Base-by-base conservation (phyloP, 2,797 vertebrate species). In the Triplophysa bombifrons region DNA sequence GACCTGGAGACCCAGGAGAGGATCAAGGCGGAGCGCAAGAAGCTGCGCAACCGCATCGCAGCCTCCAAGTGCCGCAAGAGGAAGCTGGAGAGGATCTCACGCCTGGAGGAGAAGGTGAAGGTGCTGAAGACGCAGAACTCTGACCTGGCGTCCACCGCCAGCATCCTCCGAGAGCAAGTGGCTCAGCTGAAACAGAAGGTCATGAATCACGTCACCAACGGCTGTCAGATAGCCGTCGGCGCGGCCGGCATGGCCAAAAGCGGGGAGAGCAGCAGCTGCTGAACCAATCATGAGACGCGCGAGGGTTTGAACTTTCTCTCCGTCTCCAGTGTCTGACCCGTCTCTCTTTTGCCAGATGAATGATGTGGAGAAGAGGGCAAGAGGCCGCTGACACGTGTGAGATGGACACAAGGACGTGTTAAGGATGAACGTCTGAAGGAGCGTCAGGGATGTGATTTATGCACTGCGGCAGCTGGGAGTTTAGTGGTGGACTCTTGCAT, bases 1-100 rank as follows among this genome's bases (percentile, higher is more conserved):
- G 94, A 96, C 86, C 88, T 94, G 56, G 95, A 96, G 88, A 95
- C 93, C 0, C 95, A 96, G 83, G 95, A 96, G 86, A 88, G 93
- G 4, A 94, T 96, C 88, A 96, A 96, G 85, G 94, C 94, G 0
- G 96, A 96, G 84, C 93, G 95, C 77, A 96, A 96, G 87, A 94
- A 95, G 80, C 92, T 96, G 38, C 92, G 96, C 68, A 96, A 96
- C 82, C 94, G 96, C 65, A 96, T 96, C 10, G 96, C 96, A 0
- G 96, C 96, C 2, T 96, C 96, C 70, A 96, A 96, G 85, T 96
- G 96, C 83, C 95, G 96, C 38, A 95, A 94, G 84, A 88, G 95
- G 72, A 96, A 96, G 84, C 91, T 96, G 86, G 96, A 96, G 88
- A 88, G 95, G 30, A 96, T 96, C 81, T 95, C 95, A 0, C 91